phyloP scores from a whole-genome alignment of 2,888 invertebrate genomes.

The Hoplodrina blanda region DNA sequence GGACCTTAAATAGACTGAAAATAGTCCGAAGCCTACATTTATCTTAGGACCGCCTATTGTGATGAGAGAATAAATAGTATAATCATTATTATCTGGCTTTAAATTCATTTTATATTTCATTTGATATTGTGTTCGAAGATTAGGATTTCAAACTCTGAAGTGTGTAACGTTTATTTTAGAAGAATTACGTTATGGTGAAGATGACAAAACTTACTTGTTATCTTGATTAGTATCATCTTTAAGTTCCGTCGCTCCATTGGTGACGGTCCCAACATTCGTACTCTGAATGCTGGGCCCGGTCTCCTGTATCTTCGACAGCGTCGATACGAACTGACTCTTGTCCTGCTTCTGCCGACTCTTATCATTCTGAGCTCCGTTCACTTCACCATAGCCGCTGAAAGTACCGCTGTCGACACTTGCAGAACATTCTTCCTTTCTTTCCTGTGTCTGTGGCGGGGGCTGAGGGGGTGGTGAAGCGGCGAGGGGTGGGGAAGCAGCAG shows the following conservation, averaged over 20 bases:
- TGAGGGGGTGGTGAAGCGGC: constrained; percentile 92
- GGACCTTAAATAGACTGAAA: too few relatives aligned
- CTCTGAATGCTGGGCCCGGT: constrained; percentile 86
- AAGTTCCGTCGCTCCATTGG: constrained; percentile 84
- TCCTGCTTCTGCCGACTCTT: constrained; percentile 84
- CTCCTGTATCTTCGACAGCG: constrained; percentile 92
- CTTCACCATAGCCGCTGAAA: constrained; percentile 86
- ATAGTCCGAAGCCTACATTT: too few relatives aligned
- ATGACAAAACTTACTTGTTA: constrained; percentile 78
- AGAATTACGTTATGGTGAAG: background rate
- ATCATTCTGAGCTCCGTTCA: constrained; percentile 82
- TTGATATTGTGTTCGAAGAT: too few relatives aligned
- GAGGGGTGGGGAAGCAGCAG: constrained; percentile 83
- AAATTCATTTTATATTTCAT: too few relatives aligned
- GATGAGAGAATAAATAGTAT: too few relatives aligned
- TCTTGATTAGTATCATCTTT: constrained; percentile 84
- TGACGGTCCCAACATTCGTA: constrained; percentile 79
- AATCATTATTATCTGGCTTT: too few relatives aligned
- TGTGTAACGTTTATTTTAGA: too few relatives aligned
- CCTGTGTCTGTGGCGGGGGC: constrained; percentile 66
- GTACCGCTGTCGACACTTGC: constrained; percentile 88
- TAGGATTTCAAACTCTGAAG: too few relatives aligned
- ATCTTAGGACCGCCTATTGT: too few relatives aligned
- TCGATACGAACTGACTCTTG: constrained; percentile 90
- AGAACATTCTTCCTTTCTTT: constrained; percentile 86